Evolutionary conservation across 2,113 vertebrate species (phyloP), one percentile per base, ranked within the genome.

Genomic region (Malurus elegans): DNA sequence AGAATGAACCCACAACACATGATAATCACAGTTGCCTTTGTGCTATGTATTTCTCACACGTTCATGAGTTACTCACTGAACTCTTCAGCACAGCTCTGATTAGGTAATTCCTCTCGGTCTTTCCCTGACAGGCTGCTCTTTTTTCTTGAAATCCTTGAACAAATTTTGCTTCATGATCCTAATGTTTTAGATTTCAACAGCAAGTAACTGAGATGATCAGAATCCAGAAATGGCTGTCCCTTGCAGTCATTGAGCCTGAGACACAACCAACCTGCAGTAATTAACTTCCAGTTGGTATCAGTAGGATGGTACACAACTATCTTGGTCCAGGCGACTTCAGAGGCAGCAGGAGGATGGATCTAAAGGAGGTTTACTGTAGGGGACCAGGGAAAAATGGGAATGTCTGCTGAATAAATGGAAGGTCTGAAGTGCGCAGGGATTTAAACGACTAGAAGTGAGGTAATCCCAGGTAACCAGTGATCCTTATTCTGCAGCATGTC

Each of bases 331-430:
- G 3, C 38, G 31, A 67, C 14, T 61, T 69, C 29, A 38, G 87
- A 79, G 29, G 29, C 51, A 75, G 70, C 32, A 65, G 40, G 13
- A 69, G 56, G 40, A 78, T 15, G 56, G 40, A 78, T 15, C 70
- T 32, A 54, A n/a, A 70, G 19, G 36, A 0, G 1, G 4, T 57
- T 61, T 70, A 32, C 29, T 20, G 19, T 2, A 53, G 19, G 2
- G 12, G 26, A 54, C 23, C 8, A 62, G 23, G 32, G 32, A 57
- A 53, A 88, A 38, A 48, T 25, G 53, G 21, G 18, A 66, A 70
- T 1, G 0, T 34, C 28, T 47, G 14, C 15, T 5, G 12, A 86
- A 73, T 32, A 79, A 64, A 75, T 0, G 4, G 40, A 50, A 57
- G 23, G 23, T 40, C 36, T 76, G 64, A 83, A 54, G n/a, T 12